phyloP scores from a whole-genome alignment of 2,888 invertebrate species.

The Holacanthella duospinosa region DNA sequence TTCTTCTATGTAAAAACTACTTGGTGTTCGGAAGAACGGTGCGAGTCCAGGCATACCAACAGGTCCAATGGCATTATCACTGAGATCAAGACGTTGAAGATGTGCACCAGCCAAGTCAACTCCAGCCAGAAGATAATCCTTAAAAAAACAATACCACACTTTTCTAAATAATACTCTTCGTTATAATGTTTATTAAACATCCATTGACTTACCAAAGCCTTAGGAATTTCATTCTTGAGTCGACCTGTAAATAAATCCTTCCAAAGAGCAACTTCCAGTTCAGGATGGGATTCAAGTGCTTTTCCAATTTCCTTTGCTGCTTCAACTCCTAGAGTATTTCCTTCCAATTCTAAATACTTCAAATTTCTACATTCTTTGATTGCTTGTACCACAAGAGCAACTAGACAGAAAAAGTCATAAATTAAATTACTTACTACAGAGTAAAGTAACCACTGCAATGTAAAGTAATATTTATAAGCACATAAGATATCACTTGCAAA shows the following conservation, averaged over 20 bases:
- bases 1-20: conserved; percentile 71
- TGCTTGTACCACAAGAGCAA: conserved; percentile 61
- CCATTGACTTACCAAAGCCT: conserved; percentile 72
- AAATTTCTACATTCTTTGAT: conserved; percentile 60
- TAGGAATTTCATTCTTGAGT: conserved; percentile 88
- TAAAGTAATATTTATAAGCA: too few relatives aligned
- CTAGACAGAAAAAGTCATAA: conserved; percentile 44
- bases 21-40: conserved; percentile 65
- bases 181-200: not conserved
- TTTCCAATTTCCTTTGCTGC: conserved; percentile 76
- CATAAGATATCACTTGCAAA: too few relatives aligned
- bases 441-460: not conserved
- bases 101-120: conserved; percentile 68
- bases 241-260: conserved; percentile 95
- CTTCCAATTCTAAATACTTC: conserved; percentile 69
- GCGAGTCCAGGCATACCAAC: conserved; percentile 83
- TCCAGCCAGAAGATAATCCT: conserved; percentile 64
- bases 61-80: conserved; percentile 95
- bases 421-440: conserved; percentile 2
- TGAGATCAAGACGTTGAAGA: conserved; percentile 76
- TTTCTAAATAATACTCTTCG: not conserved
- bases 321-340: conserved; percentile 83
- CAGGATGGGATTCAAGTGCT: conserved; percentile 64
- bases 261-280: conserved; percentile 71
- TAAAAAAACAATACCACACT: too few relatives aligned